Evolutionary conservation across 2,888 invertebrate genomes (phyloP).

Genomic region (Lucinisca nassula): DNA sequence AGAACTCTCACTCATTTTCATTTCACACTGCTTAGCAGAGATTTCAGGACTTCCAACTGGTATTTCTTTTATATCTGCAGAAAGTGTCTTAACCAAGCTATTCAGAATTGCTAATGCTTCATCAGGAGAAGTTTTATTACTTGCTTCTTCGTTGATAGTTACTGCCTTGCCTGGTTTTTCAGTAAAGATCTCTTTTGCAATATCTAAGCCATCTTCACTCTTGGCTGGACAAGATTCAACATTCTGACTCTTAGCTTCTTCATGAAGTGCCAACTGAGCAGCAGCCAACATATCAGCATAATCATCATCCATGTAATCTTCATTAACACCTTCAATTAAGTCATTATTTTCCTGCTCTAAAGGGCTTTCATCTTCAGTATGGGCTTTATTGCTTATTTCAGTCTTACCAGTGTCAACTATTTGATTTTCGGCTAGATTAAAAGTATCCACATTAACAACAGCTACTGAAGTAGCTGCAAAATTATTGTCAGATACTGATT

Average conservation of each 20-base stretch:
- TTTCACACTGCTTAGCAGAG: neutral
- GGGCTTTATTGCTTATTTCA: neutral
- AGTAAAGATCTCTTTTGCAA: no score
- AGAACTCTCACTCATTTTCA: neutral
- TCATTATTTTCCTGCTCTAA: neutral
- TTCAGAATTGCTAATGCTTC: neutral
- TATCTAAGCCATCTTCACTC: no score
- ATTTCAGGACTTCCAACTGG: neutral
- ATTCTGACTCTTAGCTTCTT: neutral
- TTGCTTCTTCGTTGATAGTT: no score
- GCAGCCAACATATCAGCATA: neutral
- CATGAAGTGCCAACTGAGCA: neutral
- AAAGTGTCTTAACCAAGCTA: neutral
- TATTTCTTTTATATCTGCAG: neutral
- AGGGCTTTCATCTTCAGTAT: neutral
- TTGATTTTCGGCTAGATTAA: neutral
- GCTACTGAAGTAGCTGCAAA: neutral
- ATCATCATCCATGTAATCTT: neutral
- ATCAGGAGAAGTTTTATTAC: neutral
- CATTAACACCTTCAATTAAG: neutral
- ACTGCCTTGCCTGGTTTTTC: no score
- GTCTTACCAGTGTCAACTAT: neutral
- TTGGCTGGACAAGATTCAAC: no score
- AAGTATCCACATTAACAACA: neutral
- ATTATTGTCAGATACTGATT: no score